These are phyloP conservation scores for Macroglossus sobrinus DNA, from an alignment of 2,113 vertebrate species.

Conservation along the genomic window DNA sequence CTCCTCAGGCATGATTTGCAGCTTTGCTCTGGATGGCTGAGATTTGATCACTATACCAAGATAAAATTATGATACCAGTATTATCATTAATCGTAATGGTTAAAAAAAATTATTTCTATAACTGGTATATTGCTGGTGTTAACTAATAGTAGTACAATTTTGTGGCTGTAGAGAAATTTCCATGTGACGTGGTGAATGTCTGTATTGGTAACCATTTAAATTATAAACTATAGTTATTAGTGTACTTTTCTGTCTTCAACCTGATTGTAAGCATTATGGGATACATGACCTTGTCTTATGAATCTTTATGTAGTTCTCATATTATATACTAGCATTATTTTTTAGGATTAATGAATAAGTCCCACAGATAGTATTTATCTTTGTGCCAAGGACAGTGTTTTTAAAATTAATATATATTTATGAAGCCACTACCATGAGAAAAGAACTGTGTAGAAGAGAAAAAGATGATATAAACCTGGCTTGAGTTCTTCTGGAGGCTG, in stretches of 20 bases:
- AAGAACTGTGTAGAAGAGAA: not conserved
- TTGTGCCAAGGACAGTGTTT: not conserved
- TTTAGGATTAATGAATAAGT: not conserved
- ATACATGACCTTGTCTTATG: not conserved
- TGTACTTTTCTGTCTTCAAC: not conserved
- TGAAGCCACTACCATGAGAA: not conserved
- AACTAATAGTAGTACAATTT: not conserved
- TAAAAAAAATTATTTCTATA: not conserved
- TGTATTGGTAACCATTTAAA: not conserved
- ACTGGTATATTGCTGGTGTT: not conserved
- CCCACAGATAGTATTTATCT: not conserved
- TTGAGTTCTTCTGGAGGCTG: not conserved
- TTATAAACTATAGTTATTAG: not conserved
- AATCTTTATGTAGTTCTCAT: not conserved
- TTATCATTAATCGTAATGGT: not conserved
- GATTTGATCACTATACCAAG: not conserved
- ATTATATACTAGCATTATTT: not conserved
- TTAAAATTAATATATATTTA: not conserved
- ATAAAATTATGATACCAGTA: too few species aligned
- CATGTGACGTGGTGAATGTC: not conserved
- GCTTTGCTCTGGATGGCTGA: not conserved
- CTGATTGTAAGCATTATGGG: not conserved
- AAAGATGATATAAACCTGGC: not conserved
- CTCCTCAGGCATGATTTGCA: not conserved
- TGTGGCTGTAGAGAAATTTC: not conserved